Base-by-base conservation (phyloP, 2,113 vertebrate genomes). In the Dicentrarchus labrax region DNA sequence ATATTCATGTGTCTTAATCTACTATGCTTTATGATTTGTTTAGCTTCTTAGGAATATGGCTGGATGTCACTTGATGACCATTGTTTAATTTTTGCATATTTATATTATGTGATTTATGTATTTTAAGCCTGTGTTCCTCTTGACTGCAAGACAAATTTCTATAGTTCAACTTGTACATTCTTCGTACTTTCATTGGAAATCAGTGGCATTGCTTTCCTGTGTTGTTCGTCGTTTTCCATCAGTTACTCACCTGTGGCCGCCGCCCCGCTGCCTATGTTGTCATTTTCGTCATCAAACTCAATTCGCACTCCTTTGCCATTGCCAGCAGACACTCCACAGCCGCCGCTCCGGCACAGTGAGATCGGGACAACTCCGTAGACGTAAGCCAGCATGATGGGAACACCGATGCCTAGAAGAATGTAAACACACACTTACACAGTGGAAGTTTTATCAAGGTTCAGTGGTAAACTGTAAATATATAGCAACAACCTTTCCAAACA, bases 221-320 rank as follows among this genome's bases (percentile, higher is more conserved):
- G 8, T 21, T 15, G 45, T 36, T 19, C 5, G 2, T 11, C 30
- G 45, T 6, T 16, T 61, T 15, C 24, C 2, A 0, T n/a, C 22
- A 21, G 17, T 76, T 17, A 21, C 95, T 95, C 88, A 99, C 98
- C 98, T 76, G 97, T 95, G 67, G 96, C 97, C 72, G 97, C 95
- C 50, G 97, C 97, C 48, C 96, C 96, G 78, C 95, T 97, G 38
- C 97, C 97, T 76, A 96, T 96, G 89, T 98, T 99, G 89, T 99
- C 98, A 41, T 99, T 99, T 93, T 99, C 98, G 72, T 99, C 98
- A 50, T 99, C 98, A 83, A 99, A 99, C 93, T 99, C 98, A 61
- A 99, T 99, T 13, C 98, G 96, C 70, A 99, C 98, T n/a, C 98
- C 98, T 95, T 98, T 99, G 51, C 98, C 98, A 38, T 97, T 99